Evolutionary conservation across 1,140 invertebrate genomes (phyloP), one percentile per base, ranked within the genome.

Genomic region (Drosophila setifemur): DNA sequence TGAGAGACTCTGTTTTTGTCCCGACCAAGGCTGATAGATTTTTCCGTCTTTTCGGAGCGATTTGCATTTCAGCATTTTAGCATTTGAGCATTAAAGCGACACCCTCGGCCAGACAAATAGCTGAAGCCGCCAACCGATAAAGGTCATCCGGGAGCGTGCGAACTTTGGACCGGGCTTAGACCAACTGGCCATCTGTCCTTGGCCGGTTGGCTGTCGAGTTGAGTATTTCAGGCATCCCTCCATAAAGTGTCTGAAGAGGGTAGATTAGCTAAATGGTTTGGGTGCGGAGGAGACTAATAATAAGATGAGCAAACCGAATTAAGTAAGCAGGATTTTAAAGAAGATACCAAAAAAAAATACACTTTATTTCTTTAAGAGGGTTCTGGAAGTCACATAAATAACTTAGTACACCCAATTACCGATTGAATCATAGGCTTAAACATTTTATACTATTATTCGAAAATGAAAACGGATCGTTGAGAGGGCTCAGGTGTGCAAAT

Each of bases 211-310:
- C 48, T 26, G 57, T 81, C 52, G 39, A 58, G 48, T 40, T 55
- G 28, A 52, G 50, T 53, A 54, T 48, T 53, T 42, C 33, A 18
- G 14, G 21, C 14, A 11, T 25, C 6, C 14, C 11, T 19, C 43
- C 70, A 71, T 76, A 82, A 76, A 76, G 53, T 60, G 72, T 58
- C 69, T 55, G 31, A 76, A 77, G 73, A 67, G 77, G 76, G 76
- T 82, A 76, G 73, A 82, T 81, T 81, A 81, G 72, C 67, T 40
- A 31, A 70, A 58, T 44, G n/a, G 28, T 31, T 47, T 33, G 53
- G 23, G 25, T 11, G 18, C 26, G 12, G 37, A 14, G 23, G 19
- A 28, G 18, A 48, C 58, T 12, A 29, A 58, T 64, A 64, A 49
- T 31, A 49, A 49, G 58, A 26, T 29, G 25, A 48, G 31, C 28